phyloP scores from a whole-genome alignment of 2,797 vertebrate species.

The Oreortyx pictus region DNA sequence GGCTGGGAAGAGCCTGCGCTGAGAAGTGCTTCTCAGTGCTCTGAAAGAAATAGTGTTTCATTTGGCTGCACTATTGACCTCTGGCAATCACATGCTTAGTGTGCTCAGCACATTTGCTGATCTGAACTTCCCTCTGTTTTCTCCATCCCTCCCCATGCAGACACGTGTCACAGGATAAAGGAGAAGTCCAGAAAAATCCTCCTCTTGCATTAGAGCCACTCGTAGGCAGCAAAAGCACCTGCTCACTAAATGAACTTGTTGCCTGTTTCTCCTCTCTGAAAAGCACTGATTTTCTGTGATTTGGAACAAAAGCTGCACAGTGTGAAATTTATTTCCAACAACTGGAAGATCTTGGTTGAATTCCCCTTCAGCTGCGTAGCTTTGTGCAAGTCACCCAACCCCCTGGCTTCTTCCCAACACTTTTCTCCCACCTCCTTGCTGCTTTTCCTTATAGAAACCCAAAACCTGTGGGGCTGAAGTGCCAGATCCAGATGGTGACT shows the following conservation, averaged over 20 bases:
- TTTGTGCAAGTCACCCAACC: not conserved
- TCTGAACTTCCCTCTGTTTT: not conserved
- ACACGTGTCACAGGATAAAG: not conserved
- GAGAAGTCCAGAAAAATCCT: not conserved
- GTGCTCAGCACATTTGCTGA: not conserved
- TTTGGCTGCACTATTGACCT: not conserved
- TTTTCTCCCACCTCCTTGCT: not conserved
- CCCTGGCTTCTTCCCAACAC: not conserved
- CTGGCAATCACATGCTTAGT: not conserved
- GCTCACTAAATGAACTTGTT: not conserved
- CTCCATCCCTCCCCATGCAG: not conserved
- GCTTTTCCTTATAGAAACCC: not conserved
- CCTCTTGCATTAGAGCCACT: not conserved
- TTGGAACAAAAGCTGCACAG: not conserved
- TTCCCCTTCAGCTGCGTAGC: not conserved
- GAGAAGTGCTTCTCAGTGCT: not conserved
- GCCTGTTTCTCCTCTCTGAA: not conserved
- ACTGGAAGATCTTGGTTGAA: not conserved
- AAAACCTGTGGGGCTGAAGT: not conserved
- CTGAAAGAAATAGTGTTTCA: slow-evolving; percentile 1
- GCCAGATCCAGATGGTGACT: not conserved
- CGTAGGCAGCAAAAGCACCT: not conserved
- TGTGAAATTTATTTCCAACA: not conserved
- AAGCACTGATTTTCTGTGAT: not conserved
- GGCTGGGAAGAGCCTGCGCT: not conserved